A percentile compares a stretch with the other conserved stretches of the same genome.
Conservation (phyloP, 2,888 invertebrate species). For the Bimastos eiseni region DNA sequence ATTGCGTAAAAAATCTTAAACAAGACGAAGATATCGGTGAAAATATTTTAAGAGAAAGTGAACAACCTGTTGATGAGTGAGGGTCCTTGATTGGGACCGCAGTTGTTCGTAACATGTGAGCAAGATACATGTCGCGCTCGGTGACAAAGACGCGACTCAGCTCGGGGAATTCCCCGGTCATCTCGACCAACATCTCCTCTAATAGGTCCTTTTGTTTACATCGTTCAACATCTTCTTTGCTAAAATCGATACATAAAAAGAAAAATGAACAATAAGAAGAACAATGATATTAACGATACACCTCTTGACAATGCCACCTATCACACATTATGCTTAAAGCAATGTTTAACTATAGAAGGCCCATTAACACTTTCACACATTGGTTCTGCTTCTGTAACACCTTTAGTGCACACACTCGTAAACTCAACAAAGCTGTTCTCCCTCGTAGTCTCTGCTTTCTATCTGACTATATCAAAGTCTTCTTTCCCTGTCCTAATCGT, state of each 20-base stretch:
- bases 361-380: too few relatives aligned
- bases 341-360: too few relatives aligned
- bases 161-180: conserved; percentile 90
- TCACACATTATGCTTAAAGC: too few relatives aligned
- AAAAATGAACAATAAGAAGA: background rate
- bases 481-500: too few relatives aligned
- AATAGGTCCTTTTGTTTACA: conserved; percentile 88
- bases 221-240: conserved; percentile 88
- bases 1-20: too few relatives aligned
- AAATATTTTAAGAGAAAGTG: too few relatives aligned
- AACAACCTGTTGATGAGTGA: background rate
- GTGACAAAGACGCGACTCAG: conserved; percentile 87
- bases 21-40: too few relatives aligned
- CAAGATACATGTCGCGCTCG: conserved; percentile 88
- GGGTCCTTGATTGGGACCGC: conserved; percentile 60
- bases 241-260: conserved; percentile 58
- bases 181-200: conserved; percentile 86
- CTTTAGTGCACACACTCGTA: too few relatives aligned
- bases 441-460: too few relatives aligned
- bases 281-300: background rate
- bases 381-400: too few relatives aligned
- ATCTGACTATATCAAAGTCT: too few relatives aligned
- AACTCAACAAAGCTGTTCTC: too few relatives aligned
- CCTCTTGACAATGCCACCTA: background rate
- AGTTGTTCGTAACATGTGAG: conserved; percentile 81